Conservation (phyloP, 2,888 invertebrate species). For the Euzophera pinguis region DNA sequence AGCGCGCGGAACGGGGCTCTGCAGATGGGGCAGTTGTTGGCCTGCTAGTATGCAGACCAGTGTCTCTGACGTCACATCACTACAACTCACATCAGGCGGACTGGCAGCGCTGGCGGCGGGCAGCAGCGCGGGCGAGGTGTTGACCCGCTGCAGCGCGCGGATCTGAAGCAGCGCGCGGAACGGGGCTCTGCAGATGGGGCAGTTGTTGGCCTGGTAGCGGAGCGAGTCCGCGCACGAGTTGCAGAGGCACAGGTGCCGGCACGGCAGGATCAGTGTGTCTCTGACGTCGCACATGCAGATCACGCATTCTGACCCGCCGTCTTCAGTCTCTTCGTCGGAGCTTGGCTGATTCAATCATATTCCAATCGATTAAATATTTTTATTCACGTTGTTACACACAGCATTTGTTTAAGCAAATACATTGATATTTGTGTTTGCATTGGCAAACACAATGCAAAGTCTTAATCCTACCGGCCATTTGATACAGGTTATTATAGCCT, state of each 20-base stretch:
- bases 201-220: conserved; percentile 98
- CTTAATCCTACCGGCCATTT: too few relatives aligned
- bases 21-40: too few relatives aligned
- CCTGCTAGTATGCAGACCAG: too few relatives aligned
- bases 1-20: too few relatives aligned
- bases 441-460: too few relatives aligned
- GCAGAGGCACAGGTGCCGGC: conserved; percentile 98
- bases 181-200: conserved; percentile 99
- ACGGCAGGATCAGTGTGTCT: conserved; percentile 98
- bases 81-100: conserved; percentile 42
- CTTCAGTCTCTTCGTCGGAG: conserved; percentile 92
- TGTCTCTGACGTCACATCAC: too few relatives aligned
- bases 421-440: too few relatives aligned
- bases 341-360: conserved; percentile 45
- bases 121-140: conserved; percentile 56
- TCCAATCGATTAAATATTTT: too few relatives aligned
- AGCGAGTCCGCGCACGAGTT: conserved; percentile 98
- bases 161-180: conserved; percentile 98
- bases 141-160: conserved; percentile 87
- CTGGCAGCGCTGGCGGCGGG: conserved; percentile 27
- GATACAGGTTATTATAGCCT: too few relatives aligned
- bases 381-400: too few relatives aligned
- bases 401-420: too few relatives aligned
- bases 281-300: conserved; percentile 99
- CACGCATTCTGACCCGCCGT: conserved; percentile 98